A percentile compares a stretch with the other conserved stretches of the same genome.
phyloP scores from a whole-genome alignment of 2,113 vertebrate species.

The Scatophagus argus region DNA sequence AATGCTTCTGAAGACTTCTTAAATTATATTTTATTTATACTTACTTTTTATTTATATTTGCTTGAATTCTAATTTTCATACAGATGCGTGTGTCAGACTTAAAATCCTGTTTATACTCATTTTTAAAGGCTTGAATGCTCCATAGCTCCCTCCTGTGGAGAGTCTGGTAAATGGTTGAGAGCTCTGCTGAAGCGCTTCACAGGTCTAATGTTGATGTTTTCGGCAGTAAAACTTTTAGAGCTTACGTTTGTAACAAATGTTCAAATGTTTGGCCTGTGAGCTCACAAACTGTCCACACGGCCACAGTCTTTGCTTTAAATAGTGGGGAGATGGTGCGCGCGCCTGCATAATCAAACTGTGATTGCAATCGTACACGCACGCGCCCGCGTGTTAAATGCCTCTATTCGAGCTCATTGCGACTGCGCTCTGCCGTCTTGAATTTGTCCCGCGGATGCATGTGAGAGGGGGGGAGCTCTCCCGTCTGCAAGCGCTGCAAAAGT shows the following conservation, averaged over 20 bases:
- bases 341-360: neutral
- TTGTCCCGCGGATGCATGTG: slow-evolving; percentile 77
- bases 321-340: neutral
- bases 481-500: slow-evolving; percentile 56
- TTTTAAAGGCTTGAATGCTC: neutral
- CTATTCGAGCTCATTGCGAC: slow-evolving; percentile 51
- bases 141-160: slow-evolving; percentile 31
- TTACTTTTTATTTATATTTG: too few species aligned
- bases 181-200: neutral
- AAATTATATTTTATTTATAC: too few species aligned
- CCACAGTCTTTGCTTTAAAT: neutral
- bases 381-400: slow-evolving; percentile 3
- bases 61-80: neutral
- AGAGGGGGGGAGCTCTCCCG: slow-evolving; percentile 27
- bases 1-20: too few species aligned
- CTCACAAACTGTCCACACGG: too few species aligned
- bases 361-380: slow-evolving; percentile 28
- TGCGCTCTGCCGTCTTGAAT: slow-evolving; percentile 71
- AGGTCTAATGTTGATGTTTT: neutral
- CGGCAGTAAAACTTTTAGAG: neutral
- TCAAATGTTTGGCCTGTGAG: neutral
- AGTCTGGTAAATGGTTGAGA: neutral
- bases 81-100: too few species aligned
- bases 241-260: too few species aligned
- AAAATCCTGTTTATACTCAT: too few species aligned